Percentiles rank a stretch among this genome's conserved stretches.
phyloP scores from a whole-genome alignment of 1,140 invertebrate species.

The Habropoda laboriosa region DNA sequence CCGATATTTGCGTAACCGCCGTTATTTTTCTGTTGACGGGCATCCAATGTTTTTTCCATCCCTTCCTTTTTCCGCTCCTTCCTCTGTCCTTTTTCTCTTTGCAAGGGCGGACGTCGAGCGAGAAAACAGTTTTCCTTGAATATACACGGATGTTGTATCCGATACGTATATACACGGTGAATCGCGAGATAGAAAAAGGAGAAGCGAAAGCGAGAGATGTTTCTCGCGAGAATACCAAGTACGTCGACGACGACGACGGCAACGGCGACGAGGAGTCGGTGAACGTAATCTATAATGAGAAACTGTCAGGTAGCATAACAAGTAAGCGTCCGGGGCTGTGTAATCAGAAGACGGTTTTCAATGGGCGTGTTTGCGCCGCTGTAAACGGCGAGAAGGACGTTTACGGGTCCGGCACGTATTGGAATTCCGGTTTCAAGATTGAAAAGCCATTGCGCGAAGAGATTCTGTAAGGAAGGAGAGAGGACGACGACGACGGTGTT shows the following conservation, averaged over 20 bases:
- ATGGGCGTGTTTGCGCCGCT: slow-evolving; percentile 36
- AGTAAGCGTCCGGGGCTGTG: slow-evolving; percentile 25
- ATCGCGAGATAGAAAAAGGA: background rate
- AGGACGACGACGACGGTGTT: slow-evolving; percentile 33
- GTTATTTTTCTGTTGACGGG: slow-evolving; percentile 15
- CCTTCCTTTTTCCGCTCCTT: background rate
- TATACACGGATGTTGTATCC: background rate
- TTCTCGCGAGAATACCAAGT: background rate
- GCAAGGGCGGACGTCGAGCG: slow-evolving; percentile 11
- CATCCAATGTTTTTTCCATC: slow-evolving; percentile 21
- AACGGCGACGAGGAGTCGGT: background rate
- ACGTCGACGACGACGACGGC: too few relatives aligned
- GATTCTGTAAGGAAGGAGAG: slow-evolving; percentile 59
- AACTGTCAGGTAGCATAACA: slow-evolving; percentile 34
- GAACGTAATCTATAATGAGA: slow-evolving; percentile 46
- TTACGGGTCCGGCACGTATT: slow-evolving; percentile 46
- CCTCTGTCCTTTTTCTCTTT: background rate
- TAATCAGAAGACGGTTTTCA: slow-evolving; percentile 52
- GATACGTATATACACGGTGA: background rate
- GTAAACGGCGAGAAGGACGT: slow-evolving; percentile 46
- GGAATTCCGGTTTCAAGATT: slow-evolving; percentile 46
- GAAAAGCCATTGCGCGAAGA: slow-evolving; percentile 52
- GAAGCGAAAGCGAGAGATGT: background rate
- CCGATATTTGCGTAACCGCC: background rate
- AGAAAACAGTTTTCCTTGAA: slow-evolving; percentile 10